Evolutionary conservation across 2,113 vertebrate genomes (phyloP).

Genomic region (Strix aluco): DNA sequence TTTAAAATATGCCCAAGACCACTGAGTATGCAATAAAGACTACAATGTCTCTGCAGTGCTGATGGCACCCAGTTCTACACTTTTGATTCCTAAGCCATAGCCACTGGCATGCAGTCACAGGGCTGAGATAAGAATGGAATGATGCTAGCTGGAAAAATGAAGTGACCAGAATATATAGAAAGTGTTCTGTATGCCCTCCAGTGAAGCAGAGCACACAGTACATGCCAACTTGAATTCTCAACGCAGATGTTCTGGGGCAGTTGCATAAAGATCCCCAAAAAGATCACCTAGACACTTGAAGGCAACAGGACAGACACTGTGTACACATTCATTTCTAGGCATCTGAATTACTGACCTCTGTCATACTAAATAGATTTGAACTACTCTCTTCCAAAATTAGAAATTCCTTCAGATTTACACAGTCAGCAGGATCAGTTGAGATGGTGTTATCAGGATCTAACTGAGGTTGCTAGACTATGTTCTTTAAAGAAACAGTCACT

Average conservation of each 20-base stretch:
- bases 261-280: neutral
- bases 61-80: neutral
- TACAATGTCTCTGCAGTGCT: neutral
- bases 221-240: neutral
- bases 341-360: neutral
- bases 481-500: neutral
- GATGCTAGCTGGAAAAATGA: neutral
- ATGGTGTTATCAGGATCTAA: neutral
- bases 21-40: neutral
- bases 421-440: neutral
- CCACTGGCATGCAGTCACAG: neutral
- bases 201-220: neutral
- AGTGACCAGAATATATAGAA: neutral
- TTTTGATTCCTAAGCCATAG: neutral
- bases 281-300: neutral
- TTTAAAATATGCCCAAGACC: neutral
- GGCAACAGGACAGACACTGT: neutral
- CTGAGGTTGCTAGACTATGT: rapidly evolving
- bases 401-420: neutral
- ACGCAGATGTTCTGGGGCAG: neutral
- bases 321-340: neutral
- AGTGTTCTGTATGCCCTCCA: neutral
- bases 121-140: neutral
- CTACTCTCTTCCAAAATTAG: neutral
- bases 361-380: neutral